phyloP scores from a whole-genome alignment of 2,113 vertebrate genomes.

The Leptobrachium leishanense region DNA sequence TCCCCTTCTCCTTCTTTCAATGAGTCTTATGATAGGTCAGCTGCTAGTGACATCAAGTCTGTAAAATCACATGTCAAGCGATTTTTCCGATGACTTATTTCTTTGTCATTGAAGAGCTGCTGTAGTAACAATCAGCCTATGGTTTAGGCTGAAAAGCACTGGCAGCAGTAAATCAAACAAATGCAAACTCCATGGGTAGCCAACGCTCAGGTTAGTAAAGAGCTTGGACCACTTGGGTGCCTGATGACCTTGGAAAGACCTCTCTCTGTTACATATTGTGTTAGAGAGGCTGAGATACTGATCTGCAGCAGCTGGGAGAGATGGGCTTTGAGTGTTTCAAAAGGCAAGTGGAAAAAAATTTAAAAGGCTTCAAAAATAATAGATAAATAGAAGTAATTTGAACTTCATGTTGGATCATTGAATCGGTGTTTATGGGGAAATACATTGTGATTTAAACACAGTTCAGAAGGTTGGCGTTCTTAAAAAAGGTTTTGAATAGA shows the following conservation, averaged over 20 bases:
- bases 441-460: too few species aligned
- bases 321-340: slow-evolving; percentile 23
- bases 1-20: slow-evolving; percentile 60
- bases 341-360: slow-evolving; percentile 5
- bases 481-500: too few species aligned
- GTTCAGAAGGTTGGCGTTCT: too few species aligned
- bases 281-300: slow-evolving; percentile 34
- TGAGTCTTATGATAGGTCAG: slow-evolving; percentile 87
- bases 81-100: slow-evolving; percentile 76
- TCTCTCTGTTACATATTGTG: slow-evolving; percentile 33
- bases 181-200: slow-evolving; percentile 53
- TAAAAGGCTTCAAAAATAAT: slow-evolving; percentile 52
- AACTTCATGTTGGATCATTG: slow-evolving; percentile 38
- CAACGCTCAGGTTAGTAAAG: slow-evolving; percentile 63
- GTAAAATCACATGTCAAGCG: slow-evolving; percentile 78
- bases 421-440: too few species aligned
- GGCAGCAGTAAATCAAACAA: slow-evolving; percentile 52
- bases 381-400: slow-evolving; percentile 51
- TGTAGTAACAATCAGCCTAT: slow-evolving; percentile 58
- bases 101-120: slow-evolving; percentile 61
- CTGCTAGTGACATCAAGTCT: slow-evolving; percentile 83
- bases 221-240: slow-evolving; percentile 53
- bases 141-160: slow-evolving; percentile 57
- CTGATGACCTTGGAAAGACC: slow-evolving; percentile 68
- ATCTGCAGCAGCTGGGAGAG: slow-evolving; percentile 56